phyloP scores from a whole-genome alignment of 2,113 vertebrate genomes.

The Pavo muticus region DNA sequence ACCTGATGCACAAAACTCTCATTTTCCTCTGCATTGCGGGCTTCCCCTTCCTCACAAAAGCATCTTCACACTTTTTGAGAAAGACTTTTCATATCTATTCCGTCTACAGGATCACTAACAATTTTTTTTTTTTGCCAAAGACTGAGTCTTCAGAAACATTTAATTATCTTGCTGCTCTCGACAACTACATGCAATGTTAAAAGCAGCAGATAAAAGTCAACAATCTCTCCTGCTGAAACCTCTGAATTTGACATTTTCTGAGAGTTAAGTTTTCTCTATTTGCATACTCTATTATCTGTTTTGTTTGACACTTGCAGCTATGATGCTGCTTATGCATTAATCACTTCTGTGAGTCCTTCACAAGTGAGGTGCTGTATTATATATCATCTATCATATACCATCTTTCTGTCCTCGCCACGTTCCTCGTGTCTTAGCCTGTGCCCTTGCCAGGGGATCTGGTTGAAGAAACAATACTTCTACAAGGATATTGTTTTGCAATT shows the following conservation, averaged over 20 bases:
- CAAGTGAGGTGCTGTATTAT: conserved; percentile 34
- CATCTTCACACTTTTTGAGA: neutral
- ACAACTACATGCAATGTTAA: conserved; percentile 58
- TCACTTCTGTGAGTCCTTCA: conserved; percentile 47
- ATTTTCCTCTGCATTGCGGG: neutral
- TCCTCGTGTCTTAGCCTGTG: neutral
- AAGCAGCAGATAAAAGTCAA: conserved; percentile 70
- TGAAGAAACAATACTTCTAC: neutral
- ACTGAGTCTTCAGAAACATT: conserved; percentile 46
- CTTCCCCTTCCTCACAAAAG: conserved; percentile 2
- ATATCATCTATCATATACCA: conserved; percentile 31
- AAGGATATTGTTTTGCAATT: neutral
- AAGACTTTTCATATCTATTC: neutral
- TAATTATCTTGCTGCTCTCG: conserved; percentile 40
- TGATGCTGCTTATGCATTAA: conserved; percentile 61
- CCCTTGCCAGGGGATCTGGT: neutral
- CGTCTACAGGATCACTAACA: neutral
- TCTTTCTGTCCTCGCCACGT: neutral
- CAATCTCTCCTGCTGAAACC: conserved; percentile 43
- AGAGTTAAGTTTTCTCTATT: conserved; percentile 63
- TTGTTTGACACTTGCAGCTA: conserved; percentile 71
- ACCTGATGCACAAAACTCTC: neutral
- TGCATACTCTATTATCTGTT: conserved; percentile 72
- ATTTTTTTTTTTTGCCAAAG: neutral
- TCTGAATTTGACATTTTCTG: conserved; percentile 56